Percentiles rank a stretch among this genome's conserved stretches.
Evolutionary conservation across 2,113 vertebrate genomes (phyloP).

Genomic region (Anhinga rufa): DNA sequence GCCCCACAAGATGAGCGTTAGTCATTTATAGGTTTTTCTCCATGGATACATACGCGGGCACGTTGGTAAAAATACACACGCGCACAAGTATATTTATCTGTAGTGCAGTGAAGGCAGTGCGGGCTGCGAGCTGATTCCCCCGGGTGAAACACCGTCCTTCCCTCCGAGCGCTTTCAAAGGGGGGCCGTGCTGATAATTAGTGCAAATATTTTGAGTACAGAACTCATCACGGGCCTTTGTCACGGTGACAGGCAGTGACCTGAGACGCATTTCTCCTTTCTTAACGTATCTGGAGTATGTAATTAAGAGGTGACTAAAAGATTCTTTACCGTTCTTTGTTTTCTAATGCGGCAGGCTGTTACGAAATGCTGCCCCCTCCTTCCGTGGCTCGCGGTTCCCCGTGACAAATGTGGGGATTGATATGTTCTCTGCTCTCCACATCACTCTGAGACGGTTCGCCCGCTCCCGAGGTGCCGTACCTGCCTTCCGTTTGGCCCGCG

Average conservation of each 20-base stretch:
- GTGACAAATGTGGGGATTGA: not conserved
- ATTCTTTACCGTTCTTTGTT: constrained; percentile 45
- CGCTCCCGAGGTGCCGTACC: not conserved
- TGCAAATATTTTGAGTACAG: constrained; percentile 64
- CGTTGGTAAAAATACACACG: constrained; percentile 46
- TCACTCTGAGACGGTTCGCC: not conserved
- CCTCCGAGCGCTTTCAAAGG: constrained; percentile 14
- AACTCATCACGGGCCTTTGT: constrained; percentile 54
- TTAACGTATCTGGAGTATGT: constrained; percentile 2
- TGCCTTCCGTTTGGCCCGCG: not conserved
- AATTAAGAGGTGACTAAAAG: constrained; percentile 59
- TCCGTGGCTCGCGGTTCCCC: not conserved
- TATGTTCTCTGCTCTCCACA: not conserved
- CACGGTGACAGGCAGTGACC: constrained; percentile 43
- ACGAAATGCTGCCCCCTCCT: constrained; percentile 40
- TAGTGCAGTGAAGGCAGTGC: not conserved
- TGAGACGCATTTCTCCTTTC: constrained; percentile 32
- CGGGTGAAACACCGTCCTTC: constrained; percentile 2
- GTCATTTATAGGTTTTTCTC: constrained; percentile 60
- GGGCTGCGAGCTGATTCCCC: constrained; percentile 31
- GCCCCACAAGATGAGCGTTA: not conserved
- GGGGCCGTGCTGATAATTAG: constrained; percentile 43
- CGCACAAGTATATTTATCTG: constrained; percentile 42
- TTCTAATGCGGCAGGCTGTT: constrained; percentile 18
- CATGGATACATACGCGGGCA: constrained; percentile 50